Percentiles rank a stretch among this genome's conserved stretches.
Conservation (phyloP, 2,797 vertebrate genomes). For the Schizothorax lantsangensis region DNA sequence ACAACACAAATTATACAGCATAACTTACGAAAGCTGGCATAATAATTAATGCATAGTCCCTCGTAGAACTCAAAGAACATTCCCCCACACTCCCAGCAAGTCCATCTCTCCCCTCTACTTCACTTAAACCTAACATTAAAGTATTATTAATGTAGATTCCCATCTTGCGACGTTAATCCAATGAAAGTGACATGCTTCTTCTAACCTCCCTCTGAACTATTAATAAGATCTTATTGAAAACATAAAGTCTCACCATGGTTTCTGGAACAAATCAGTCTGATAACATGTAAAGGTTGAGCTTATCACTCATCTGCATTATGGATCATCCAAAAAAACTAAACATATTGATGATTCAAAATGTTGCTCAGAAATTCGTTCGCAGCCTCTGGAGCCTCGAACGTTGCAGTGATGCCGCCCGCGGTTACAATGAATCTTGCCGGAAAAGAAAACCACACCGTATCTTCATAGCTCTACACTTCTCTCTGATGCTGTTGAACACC, state of each 20-base stretch:
- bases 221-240: background rate
- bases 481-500: no score
- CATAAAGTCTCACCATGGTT: background rate
- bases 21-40: background rate
- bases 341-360: background rate
- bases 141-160: no score
- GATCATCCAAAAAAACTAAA: background rate
- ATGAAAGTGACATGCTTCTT: background rate
- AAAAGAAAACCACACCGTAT: no score
- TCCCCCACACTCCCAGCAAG: no score
- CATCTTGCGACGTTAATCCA: no score
- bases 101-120: no score
- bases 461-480: no score
- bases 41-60: background rate
- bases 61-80: no score
- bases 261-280: background rate
- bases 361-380: background rate
- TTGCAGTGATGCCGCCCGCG: background rate
- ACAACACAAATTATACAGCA: background rate
- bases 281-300: background rate
- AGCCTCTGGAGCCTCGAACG: background rate
- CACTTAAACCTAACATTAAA: no score
- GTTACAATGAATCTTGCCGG: no score
- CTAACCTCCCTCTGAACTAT: background rate
- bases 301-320: no score